phyloP scores from a whole-genome alignment of 2,113 vertebrate genomes.

The Bungarus multicinctus region DNA sequence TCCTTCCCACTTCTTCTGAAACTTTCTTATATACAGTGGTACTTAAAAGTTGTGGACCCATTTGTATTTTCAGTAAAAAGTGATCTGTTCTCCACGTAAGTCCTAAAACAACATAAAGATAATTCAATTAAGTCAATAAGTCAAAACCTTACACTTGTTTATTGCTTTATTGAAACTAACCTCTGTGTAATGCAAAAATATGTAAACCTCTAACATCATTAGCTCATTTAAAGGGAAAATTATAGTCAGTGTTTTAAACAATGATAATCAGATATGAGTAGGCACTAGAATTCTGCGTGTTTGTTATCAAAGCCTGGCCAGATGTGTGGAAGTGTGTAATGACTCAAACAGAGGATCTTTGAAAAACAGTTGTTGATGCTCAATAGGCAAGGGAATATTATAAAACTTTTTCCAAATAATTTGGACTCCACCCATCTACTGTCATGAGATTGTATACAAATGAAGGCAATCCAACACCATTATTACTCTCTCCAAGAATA shows the following conservation, averaged over 20 bases:
- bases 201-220: neutral
- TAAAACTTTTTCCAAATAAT: neutral
- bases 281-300: neutral
- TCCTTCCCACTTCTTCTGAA: neutral
- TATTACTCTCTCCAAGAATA: neutral
- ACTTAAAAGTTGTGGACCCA: neutral
- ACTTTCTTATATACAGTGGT: neutral
- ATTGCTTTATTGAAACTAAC: neutral
- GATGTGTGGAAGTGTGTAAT: neutral
- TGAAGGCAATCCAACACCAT: neutral
- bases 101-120: neutral
- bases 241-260: neutral
- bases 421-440: neutral
- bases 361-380: neutral
- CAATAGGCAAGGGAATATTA: neutral
- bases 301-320: neutral
- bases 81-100: neutral
- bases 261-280: neutral
- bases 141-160: neutral
- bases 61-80: neutral
- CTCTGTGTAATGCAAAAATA: neutral
- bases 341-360: neutral
- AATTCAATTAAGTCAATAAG: neutral
- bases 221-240: neutral
- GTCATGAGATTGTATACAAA: neutral